Percentiles rank a stretch among this genome's conserved stretches.
These are phyloP conservation scores for Stratiolaelaps scimitus DNA, from an alignment of 1,140 invertebrate species.

Conservation along the genomic window DNA sequence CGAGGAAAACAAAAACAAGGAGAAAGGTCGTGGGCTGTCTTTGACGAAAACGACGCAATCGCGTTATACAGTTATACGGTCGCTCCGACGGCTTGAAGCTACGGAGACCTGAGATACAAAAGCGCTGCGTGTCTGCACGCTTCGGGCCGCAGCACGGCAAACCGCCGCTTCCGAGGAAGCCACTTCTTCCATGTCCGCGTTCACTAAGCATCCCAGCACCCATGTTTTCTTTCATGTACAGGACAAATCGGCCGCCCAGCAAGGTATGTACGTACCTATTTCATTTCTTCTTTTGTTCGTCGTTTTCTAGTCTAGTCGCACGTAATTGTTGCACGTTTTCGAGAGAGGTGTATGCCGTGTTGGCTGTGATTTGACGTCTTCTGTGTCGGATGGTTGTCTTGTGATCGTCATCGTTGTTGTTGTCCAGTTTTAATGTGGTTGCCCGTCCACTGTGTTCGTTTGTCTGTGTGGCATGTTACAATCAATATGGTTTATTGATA, in stretches of 20 bases:
- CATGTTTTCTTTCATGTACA: slow-evolving; percentile 28
- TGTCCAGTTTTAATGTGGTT: too few species aligned
- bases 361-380: too few species aligned
- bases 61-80: background rate
- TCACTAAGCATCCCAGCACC: slow-evolving; percentile 28
- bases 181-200: slow-evolving; percentile 24
- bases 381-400: too few species aligned
- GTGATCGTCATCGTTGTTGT: too few species aligned
- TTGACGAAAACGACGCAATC: background rate
- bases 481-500: too few species aligned
- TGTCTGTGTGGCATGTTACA: too few species aligned
- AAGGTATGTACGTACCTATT: slow-evolving; percentile 28
- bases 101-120: slow-evolving; percentile 3
- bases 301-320: too few species aligned
- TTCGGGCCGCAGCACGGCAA: background rate
- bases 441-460: too few species aligned
- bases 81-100: background rate
- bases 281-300: slow-evolving; percentile 2
- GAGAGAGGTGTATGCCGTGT: too few species aligned
- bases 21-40: background rate
- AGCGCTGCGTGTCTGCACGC: background rate
- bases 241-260: slow-evolving; percentile 28
- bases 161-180: slow-evolving; percentile 4
- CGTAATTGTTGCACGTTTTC: too few species aligned
- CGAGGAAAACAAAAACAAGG: background rate